These are phyloP conservation scores for Odontomyia ornata DNA, from an alignment of 2,888 invertebrate genomes.

Conservation along the genomic window DNA sequence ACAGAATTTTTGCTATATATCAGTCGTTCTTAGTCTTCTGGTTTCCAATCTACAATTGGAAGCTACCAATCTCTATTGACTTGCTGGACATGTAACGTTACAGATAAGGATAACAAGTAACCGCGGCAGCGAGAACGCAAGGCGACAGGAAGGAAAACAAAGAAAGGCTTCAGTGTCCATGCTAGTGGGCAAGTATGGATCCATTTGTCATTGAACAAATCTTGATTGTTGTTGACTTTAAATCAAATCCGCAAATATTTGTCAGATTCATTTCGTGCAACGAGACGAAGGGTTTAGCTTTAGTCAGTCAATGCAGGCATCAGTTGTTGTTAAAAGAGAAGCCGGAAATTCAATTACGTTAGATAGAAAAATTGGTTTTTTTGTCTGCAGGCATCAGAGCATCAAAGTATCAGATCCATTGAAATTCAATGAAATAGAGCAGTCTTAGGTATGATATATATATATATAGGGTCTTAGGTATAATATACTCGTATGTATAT, in stretches of 20 bases:
- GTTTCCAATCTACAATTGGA: too few relatives aligned
- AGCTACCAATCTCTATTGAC: too few relatives aligned
- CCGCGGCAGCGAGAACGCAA: neutral
- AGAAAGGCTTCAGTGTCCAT: neutral
- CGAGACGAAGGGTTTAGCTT: conserved; percentile 12
- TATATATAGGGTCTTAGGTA: too few relatives aligned
- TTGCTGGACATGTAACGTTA: neutral
- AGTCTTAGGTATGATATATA: too few relatives aligned
- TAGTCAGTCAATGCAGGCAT: conserved; percentile 23
- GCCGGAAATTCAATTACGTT: conserved; percentile 19
- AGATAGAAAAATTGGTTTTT: neutral
- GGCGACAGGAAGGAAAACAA: neutral
- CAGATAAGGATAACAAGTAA: neutral
- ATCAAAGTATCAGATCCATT: too few relatives aligned
- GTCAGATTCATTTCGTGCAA: conserved; percentile 23
- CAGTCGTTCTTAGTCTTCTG: neutral
- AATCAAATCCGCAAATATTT: conserved; percentile 41
- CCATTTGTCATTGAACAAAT: conserved; percentile 14
- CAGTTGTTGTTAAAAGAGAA: conserved; percentile 1
- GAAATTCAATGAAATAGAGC: too few relatives aligned
- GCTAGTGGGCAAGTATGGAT: neutral
- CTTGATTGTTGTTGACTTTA: conserved; percentile 41
- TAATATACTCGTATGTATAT: too few relatives aligned
- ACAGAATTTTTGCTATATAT: neutral
- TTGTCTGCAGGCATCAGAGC: too few relatives aligned